Conservation (phyloP, 30 jellyfish, hydroid and myxozoan species). For the Pseudorhiza aurosa region DNA sequence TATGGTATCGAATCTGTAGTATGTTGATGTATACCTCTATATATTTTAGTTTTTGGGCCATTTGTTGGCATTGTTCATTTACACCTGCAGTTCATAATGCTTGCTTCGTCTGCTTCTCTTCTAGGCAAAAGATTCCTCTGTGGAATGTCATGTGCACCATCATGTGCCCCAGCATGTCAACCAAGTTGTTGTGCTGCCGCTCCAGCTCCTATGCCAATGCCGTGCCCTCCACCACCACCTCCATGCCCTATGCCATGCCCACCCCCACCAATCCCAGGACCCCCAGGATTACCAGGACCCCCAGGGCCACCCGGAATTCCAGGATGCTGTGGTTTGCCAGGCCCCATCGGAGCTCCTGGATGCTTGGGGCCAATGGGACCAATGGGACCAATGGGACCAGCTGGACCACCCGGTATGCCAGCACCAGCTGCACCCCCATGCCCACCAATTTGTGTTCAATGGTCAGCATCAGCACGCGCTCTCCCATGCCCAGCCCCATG, state of each 20-base stretch:
- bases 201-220: constrained; percentile 75
- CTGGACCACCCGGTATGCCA: constrained; percentile 99
- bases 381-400: constrained; percentile 88
- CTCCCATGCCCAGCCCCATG: constrained; percentile 77
- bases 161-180: constrained; percentile 83
- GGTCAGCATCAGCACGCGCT: constrained; percentile 71
- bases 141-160: constrained; percentile 86
- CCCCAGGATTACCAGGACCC: constrained; percentile 95
- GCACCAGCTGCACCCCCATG: constrained; percentile 98
- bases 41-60: too few species aligned
- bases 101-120: too few species aligned
- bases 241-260: constrained; percentile 94
- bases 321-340: constrained; percentile 95
- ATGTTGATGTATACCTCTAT: too few species aligned
- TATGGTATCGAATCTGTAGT: too few species aligned
- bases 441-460: constrained; percentile 89
- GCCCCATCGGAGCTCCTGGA: constrained; percentile 98
- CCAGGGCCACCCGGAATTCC: constrained; percentile 98
- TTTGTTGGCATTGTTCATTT: too few species aligned
- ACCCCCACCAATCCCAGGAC: constrained; percentile 93
- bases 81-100: too few species aligned
- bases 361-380: constrained; percentile 83
- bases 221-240: constrained; percentile 86
- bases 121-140: constrained; percentile 77
- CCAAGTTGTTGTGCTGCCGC: constrained; percentile 75